Evolutionary conservation across 1,140 invertebrate genomes (phyloP).

Genomic region (Drosophila tristis): DNA sequence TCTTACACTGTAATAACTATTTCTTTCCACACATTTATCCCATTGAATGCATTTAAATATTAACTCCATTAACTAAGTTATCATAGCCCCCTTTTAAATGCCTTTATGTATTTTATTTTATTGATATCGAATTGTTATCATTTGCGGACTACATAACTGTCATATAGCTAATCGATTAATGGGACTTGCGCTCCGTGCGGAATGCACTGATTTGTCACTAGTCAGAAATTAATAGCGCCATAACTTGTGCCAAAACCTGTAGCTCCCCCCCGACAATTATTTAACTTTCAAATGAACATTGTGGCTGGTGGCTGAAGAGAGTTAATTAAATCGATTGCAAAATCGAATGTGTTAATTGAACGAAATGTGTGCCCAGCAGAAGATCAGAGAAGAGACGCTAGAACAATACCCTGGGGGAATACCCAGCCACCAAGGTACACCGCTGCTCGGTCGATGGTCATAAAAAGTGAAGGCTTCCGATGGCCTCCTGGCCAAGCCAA

Average conservation of each 20-base stretch:
- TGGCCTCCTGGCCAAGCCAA: conserved; percentile 7
- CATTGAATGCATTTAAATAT: neutral
- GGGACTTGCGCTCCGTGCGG: conserved; percentile 29
- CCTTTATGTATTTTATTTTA: neutral
- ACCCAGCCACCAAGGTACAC: neutral
- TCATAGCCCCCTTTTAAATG: too few species aligned
- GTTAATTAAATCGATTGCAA: conserved; percentile 56
- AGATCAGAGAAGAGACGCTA: conserved; percentile 15
- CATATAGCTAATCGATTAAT: conserved; percentile 41
- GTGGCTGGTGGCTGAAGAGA: conserved; percentile 19
- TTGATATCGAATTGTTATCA: conserved; percentile 4
- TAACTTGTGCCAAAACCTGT: conserved; percentile 45
- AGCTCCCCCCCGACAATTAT: conserved; percentile 6
- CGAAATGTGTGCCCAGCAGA: conserved; percentile 26
- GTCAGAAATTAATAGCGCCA: conserved; percentile 36
- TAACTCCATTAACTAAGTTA: neutral
- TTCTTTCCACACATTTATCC: too few species aligned
- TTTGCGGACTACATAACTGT: conserved; percentile 33
- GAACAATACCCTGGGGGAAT: conserved; percentile 47
- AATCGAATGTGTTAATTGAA: conserved; percentile 55
- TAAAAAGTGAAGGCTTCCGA: conserved; percentile 52
- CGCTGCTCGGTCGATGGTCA: conserved; percentile 8
- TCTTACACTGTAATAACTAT: too few species aligned
- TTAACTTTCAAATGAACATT: conserved; percentile 35
- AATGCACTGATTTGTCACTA: conserved; percentile 36